Evolutionary conservation across 2,113 vertebrate genomes (phyloP), one percentile per base, ranked within the genome.

Genomic region (Gnathonemus echidnorhynchus): DNA sequence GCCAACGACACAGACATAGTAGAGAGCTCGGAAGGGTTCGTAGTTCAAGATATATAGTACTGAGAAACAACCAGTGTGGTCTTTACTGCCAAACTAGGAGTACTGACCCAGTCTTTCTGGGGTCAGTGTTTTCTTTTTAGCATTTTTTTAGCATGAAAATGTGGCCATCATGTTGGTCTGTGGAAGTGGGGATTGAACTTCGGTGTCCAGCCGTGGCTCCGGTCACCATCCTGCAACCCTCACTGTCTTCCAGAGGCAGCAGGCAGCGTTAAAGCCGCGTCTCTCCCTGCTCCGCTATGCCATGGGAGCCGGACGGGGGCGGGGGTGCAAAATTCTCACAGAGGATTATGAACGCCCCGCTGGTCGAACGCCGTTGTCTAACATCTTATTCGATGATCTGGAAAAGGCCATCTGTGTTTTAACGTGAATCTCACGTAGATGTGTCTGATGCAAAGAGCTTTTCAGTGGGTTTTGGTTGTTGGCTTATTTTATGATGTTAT

Each of bases 351-450:
- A 45, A 35, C 31, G 11, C 31, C 52, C 74, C 15, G 39, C 74
- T 84, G 50, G 45, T 35, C n/a, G 8, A 4, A 10, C 15, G 2
- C 89, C 24, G 58, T 8, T 70, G 83, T 48, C n/a, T 42, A 24
- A 9, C 84, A 15, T 24, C 89, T 89, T 86, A 86, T 86, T 85
- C 52, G 70, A 80, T 52, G 31, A 74, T 77, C 88, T 89, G 48
- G 31, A 31, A 49, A 21, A 83, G 46, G 8, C 74, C 31, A 50
- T 11, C 42, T 39, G 53, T 10, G n/a, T 35, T 70, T 58, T 50
- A 27, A 9, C 13, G 7, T 86, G 53, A 86, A 19, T 66, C 42
- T 90, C 70, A 19, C 70, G 17, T 48, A 31, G 53, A 11, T 21
- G 0, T 11, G 15, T 89, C 56, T 42, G 17, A 45, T 88, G 35